Base-by-base conservation (phyloP, 1,140 invertebrate species). In the Druon quercuslanigerum region DNA sequence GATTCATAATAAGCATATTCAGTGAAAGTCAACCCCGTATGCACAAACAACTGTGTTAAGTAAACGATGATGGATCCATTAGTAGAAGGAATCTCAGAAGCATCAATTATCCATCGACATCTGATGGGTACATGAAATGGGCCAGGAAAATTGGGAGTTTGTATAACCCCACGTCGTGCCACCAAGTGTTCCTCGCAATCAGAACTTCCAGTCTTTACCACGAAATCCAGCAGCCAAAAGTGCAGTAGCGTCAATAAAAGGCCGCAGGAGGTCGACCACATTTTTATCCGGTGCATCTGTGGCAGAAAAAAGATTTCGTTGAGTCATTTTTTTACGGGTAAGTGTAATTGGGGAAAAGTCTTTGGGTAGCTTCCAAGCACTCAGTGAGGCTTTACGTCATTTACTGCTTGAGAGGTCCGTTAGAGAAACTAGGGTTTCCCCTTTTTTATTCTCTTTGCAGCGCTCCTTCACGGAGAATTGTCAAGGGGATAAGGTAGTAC, bases 31-130 rank as follows among this genome's bases (percentile, higher is more conserved):
- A 98, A 90, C 0, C 96, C 96, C 82, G 95, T 94, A 71, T 94
- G 94, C 33, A 96, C 95, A 90, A 96, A 98, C 46, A 97, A 93
- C 84, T 98, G 97, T 0, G 96, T 98, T 78, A 98, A 92, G 87
- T 98, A 98, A 33, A 98, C 92, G 51, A 96, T 93, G 82, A 98
- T 96, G 6, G 95, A 95, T 17, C 92, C 87, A 81, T 93, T 92
- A 8, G 85, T 74, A 5, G 89, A 85, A 2, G 84, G 80, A 17
- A 91, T 82, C 3, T 95, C 93, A 50, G 94, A 93, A 8, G 96
- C 95, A 82, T 97, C 94, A 84, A 98, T 97, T 13, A 98, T 92
- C 97, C 97, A 98, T 74, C 94, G 93, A 87, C 96, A 97, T 76
- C 94, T 94, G 70, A 97, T 95, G 6, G 97, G 97, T 17, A 96